Evolutionary conservation across 2,113 vertebrate genomes (phyloP), one percentile per base, ranked within the genome.

Genomic region (Suncus etruscus): DNA sequence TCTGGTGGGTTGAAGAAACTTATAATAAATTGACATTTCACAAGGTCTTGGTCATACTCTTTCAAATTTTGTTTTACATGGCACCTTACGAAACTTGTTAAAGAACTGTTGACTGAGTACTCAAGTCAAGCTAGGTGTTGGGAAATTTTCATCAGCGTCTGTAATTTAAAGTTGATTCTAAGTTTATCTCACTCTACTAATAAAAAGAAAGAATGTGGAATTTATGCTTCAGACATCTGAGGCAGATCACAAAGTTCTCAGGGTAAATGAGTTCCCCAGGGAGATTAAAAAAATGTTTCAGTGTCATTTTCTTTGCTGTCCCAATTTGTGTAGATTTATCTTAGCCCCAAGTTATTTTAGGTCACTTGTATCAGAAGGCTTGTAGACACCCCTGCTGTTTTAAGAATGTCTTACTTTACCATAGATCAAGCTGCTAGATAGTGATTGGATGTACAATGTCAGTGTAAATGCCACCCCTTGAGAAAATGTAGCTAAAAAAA

Each of bases 51-150:
- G 50, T 70, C 86, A 39, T 7, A 86, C 54, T 76, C 31, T 93
- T 87, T 63, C 22, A 93, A 86, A 90, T 88, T 93, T 87, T 95
- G 79, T 88, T 93, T 83, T 83, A 75, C 29, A 81, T 81, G 73
- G 31, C 72, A 80, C 73, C 25, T 83, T 89, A 85, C 75, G 94
- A 85, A 94, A 82, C 83, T 85, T 84, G 29, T 82, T 79, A 72
- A 95, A 75, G 48, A 80, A 86, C 90, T 82, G 10, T 76, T 93
- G 89, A 73, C 27, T 79, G 24, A 89, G 5, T 63, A 75, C 39
- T 93, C 89, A 92, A 83, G 51, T 79, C 70, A 94, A 82, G 58
- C 24, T 74, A 90, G 75, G 63, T 78, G 45, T 82, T 85, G 50
- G 82, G 70, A 47, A 94, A 91, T 90, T 87, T 94, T 77, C 80